A percentile compares a stretch with the other conserved stretches of the same genome.
These are phyloP conservation scores for Elmis aenea DNA, from an alignment of 2,888 invertebrate genomes.

Conservation along the genomic window DNA sequence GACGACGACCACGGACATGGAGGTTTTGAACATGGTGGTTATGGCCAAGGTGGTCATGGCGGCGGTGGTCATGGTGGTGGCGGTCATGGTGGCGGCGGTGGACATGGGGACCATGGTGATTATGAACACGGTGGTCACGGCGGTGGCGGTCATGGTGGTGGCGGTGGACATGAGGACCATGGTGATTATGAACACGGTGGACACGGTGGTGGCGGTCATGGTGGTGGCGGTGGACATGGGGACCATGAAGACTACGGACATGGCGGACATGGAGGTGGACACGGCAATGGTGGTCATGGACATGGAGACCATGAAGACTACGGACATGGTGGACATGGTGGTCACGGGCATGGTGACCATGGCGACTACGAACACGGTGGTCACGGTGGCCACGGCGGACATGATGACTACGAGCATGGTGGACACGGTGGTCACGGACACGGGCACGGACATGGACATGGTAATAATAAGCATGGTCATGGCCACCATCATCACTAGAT, in stretches of 20 bases:
- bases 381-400: conserved; percentile 4
- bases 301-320: conserved; percentile 3
- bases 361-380: conserved; percentile 6
- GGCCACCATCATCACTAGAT: neutral
- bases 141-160: conserved; percentile 7
- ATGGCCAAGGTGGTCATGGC: conserved; percentile 1
- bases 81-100: conserved; percentile 2
- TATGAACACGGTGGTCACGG: conserved; percentile 1
- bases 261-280: conserved; percentile 2
- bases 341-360: conserved; percentile 2
- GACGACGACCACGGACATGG: conserved; percentile 1
- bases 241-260: conserved; percentile 1
- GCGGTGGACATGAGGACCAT: conserved; percentile 4
- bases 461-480: neutral
- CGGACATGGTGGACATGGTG: conserved; percentile 1
- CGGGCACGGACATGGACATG: neutral
- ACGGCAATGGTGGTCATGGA: conserved; percentile 4
- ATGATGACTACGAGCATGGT: conserved; percentile 1
- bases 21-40: conserved; percentile 4
- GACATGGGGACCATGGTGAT: conserved; percentile 4
- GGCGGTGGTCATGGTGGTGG: conserved; percentile 5
- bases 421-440: conserved; percentile 1
- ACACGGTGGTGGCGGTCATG: conserved; percentile 5
- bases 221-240: conserved; percentile 3
- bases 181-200: conserved; percentile 3